These are phyloP conservation scores for Cettia cetti DNA, from an alignment of 2,113 vertebrate genomes.

Conservation along the genomic window DNA sequence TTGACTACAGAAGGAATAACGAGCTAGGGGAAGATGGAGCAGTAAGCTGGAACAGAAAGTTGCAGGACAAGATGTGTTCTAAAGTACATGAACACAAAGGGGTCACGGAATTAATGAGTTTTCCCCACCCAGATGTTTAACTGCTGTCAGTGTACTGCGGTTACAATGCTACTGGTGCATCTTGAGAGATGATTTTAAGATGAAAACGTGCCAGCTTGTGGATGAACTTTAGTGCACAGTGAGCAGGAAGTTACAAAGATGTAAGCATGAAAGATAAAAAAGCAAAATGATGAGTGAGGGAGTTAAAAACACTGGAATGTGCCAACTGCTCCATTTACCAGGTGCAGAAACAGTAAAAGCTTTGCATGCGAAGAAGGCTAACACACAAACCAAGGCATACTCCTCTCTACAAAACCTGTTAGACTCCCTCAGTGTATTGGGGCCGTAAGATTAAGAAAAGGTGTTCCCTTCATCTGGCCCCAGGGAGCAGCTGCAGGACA, in stretches of 20 bases:
- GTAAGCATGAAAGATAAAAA: slow-evolving; percentile 9
- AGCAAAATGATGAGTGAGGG: not conserved
- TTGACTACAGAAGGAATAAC: not conserved
- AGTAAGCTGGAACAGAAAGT: slow-evolving; percentile 25
- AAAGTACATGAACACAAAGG: not conserved
- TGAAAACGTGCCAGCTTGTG: not conserved
- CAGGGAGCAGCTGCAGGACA: not conserved
- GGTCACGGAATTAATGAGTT: not conserved
- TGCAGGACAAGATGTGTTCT: slow-evolving; percentile 14
- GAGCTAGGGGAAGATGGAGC: not conserved
- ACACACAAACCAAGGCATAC: not conserved
- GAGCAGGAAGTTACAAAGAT: slow-evolving; percentile 43
- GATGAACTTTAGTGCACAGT: not conserved
- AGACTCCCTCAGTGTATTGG: not conserved
- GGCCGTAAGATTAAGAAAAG: not conserved
- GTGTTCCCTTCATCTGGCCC: not conserved
- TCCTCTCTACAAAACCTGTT: not conserved
- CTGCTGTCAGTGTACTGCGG: not conserved
- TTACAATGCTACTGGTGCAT: not conserved
- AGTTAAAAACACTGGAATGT: not conserved
- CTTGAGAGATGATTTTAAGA: not conserved
- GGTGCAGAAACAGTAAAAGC: not conserved
- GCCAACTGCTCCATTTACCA: not conserved
- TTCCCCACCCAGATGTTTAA: slow-evolving; percentile 14
- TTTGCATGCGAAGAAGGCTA: not conserved